These are phyloP conservation scores for Myiotriccus ornatus DNA, from an alignment of 2,797 vertebrate genomes.

Conservation along the genomic window DNA sequence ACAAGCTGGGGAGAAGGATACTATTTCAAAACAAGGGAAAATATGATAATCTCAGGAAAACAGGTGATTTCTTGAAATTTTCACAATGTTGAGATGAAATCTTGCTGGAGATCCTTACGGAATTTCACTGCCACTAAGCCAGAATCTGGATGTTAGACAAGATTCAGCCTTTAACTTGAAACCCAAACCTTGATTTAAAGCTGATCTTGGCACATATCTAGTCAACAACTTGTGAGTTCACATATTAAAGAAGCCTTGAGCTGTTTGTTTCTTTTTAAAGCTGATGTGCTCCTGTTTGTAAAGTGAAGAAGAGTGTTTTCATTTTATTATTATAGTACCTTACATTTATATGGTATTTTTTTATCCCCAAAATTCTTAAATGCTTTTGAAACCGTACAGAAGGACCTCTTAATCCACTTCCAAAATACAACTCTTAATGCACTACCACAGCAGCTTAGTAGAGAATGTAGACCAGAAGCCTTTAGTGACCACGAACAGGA, in stretches of 20 bases:
- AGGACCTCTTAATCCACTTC: background rate
- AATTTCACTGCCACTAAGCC: background rate
- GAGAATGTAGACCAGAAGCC: background rate
- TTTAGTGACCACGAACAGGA: background rate
- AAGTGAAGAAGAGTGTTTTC: background rate
- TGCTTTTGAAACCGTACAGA: background rate
- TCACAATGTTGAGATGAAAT: background rate
- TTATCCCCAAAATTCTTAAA: background rate
- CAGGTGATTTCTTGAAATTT: background rate
- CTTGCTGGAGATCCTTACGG: background rate
- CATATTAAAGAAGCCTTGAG: background rate
- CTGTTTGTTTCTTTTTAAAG: background rate
- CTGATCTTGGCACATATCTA: background rate
- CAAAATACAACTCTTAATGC: background rate
- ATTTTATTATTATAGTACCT: background rate
- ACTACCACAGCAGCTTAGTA: background rate
- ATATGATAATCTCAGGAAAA: background rate
- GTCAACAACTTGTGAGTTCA: background rate
- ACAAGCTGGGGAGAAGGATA: background rate
- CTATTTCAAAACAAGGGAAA: background rate
- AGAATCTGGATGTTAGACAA: background rate
- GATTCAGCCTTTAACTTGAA: constrained; percentile 1
- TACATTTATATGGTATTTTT: background rate
- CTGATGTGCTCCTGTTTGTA: background rate
- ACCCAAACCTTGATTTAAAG: background rate